Evolutionary conservation across 2,113 vertebrate genomes (phyloP), one percentile per base, ranked within the genome.

Genomic region (Chaetura pelagica): DNA sequence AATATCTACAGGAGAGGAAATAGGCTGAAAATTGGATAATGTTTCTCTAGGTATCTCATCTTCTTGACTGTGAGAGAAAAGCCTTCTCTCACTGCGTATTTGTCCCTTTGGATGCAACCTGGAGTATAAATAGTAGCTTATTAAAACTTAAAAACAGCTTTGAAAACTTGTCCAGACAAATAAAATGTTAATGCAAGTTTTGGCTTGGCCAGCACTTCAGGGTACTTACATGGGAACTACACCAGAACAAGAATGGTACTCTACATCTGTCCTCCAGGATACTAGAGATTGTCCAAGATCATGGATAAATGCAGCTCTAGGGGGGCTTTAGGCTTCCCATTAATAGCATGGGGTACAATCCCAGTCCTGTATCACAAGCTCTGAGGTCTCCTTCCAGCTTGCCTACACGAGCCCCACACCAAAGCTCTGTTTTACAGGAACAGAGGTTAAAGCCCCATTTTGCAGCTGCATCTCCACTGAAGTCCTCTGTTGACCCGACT

Each of bases 391-490:
- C 46, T 57, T 29, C 35, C 91, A 69, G 68, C 40, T 52, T 67
- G 58, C 42, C 4, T 3, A 26, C 13, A 4, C 0, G 0, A 72
- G 24, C 10, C 32, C 58, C 1, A 0, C 0, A 9, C 38, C 2
- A 0, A 44, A 69, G 67, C 23, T 40, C 10, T 54, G 35, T 67
- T 78, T 75, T 21, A 62, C 30, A 38, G n/a, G 27, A 71, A 18
- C 1, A 15, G 59, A 78, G 34, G 29, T 35, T 59, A 26, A 87
- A 91, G 51, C 29, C 35, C 54, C 40, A 1, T 23, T 49, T 5
- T 34, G n/a, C 79, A 73, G 67, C 61, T 59, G 48, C 26, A n/a
- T 6, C 16, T 24, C 4, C 24, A 8, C 6, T 2, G 15, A 40
- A 80, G 55, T 13, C 19, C 42, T 26, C 40, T 7, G 24, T 6